Base-by-base conservation (phyloP, 2,797 vertebrate genomes). In the Sparus aurata region DNA sequence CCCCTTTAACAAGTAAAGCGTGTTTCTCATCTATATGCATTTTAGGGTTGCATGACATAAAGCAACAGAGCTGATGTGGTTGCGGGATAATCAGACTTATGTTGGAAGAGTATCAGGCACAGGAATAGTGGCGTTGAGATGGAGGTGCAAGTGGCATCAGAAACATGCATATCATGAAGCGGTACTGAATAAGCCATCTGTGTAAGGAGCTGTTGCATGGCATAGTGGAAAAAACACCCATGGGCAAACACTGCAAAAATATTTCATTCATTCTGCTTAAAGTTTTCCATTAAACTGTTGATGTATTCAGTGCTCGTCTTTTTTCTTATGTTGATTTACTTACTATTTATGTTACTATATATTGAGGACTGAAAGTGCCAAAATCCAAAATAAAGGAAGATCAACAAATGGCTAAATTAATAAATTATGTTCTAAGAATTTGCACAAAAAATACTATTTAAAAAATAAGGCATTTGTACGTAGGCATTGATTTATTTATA, bases 91-190 rank as follows among this genome's bases (percentile, higher is more conserved):
- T 82, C 70, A 75, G 77, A 82, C 71, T 79, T 45, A 80, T 84
- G 76, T 57, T 82, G 79, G 66, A 82, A 45, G 76, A 85, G 75
- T 77, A 47, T 85, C 86, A 91, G 85, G 90, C 87, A 87, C 69
- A 80, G 43, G 77, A 87, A 79, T 60, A 84, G 81, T 85, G 88
- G 84, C 53, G 38, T 27, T 85, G 88, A 85, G 69, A 92, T 92
- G 91, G 70, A 86, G 45, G 75, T 90, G 91, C 77, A 70, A 86
- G 85, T 77, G 54, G 84, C 85, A 72, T 90, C 68, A 77, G 30
- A 82, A 75, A 86, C 93, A 93, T 92, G 92, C 91, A 91, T 54
- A 75, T 61, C 69, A 73, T 89, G 80, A 80, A 69, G 84, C 17
- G 27, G 70, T 82, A 77, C 80, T 60, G 72, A 85, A 74, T 80